phyloP scores from a whole-genome alignment of 2,797 vertebrate genomes.

The Helostoma temminkii region DNA sequence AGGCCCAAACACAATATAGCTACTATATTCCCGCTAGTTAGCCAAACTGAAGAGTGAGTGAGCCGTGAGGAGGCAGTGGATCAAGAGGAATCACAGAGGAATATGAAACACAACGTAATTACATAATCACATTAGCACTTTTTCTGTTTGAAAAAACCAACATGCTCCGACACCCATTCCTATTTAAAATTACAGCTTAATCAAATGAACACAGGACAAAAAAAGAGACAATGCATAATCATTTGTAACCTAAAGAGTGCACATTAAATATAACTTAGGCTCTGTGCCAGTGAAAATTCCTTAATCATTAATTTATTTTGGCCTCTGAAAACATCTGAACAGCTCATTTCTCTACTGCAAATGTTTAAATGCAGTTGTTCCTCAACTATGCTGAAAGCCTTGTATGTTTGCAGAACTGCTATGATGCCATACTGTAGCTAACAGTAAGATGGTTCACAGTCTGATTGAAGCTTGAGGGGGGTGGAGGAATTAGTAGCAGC shows the following conservation, averaged over 20 bases:
- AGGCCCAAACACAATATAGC: slow-evolving; percentile 61
- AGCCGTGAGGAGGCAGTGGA: slow-evolving; percentile 49
- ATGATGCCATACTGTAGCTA: slow-evolving; percentile 71
- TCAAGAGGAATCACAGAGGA: slow-evolving; percentile 54
- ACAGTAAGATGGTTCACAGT: slow-evolving; percentile 80
- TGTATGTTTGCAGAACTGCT: slow-evolving; percentile 59
- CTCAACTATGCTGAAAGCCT: slow-evolving; percentile 66
- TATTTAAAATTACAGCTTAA: slow-evolving; percentile 48
- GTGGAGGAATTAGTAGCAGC: slow-evolving; percentile 83
- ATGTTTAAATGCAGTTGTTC: slow-evolving; percentile 43
- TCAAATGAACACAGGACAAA: slow-evolving; percentile 45
- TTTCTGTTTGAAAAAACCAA: slow-evolving; percentile 45
- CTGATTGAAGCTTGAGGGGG: slow-evolving; percentile 81
- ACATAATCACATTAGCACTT: slow-evolving; percentile 55
- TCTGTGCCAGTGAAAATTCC: slow-evolving; percentile 7
- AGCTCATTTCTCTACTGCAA: slow-evolving; percentile 42
- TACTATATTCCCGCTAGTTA: slow-evolving; percentile 37
- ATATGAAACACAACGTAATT: slow-evolving; percentile 63
- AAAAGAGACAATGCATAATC: slow-evolving; percentile 32
- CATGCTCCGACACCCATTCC: no score
- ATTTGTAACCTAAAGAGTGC: slow-evolving; percentile 16
- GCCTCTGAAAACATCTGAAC: slow-evolving; percentile 26
- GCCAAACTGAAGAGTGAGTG: slow-evolving; percentile 50
- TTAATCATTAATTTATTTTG: slow-evolving; percentile 15
- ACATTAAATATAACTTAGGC: slow-evolving; percentile 7